phyloP scores from a whole-genome alignment of 1,140 invertebrate genomes.

The Aphelenchoides besseyi region DNA sequence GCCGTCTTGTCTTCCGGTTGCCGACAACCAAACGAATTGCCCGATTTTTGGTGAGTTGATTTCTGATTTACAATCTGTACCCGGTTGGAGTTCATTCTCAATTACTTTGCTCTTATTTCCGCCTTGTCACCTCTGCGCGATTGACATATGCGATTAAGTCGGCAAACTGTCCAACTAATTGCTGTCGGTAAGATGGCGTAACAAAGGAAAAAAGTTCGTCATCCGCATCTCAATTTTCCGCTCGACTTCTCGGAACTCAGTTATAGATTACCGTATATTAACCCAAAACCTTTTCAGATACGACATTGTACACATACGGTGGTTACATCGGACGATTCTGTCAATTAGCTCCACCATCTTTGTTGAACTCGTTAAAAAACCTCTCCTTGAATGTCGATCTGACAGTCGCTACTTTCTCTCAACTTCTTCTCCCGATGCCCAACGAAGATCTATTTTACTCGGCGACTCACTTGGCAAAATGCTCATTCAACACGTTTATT shows the following conservation, averaged over 20 bases:
- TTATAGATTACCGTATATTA: conserved; percentile 6
- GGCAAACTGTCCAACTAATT: too few relatives aligned
- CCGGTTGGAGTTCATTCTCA: neutral
- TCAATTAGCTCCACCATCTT: conserved; percentile 2
- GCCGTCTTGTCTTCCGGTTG: neutral
- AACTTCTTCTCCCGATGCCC: conserved; percentile 31
- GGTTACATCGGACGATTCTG: conserved; percentile 42
- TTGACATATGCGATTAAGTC: too few relatives aligned
- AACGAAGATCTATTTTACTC: conserved; percentile 40
- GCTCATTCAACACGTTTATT: conserved; percentile 39
- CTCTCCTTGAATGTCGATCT: conserved; percentile 41
- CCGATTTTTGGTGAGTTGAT: conserved; percentile 21
- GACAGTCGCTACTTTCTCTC: conserved; percentile 29
- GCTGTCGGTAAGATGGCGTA: neutral
- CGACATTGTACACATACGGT: conserved; percentile 33
- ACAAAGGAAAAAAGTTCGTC: neutral
- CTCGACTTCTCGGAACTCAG: neutral
- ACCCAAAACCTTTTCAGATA: conserved; percentile 26
- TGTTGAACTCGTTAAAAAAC: conserved; percentile 21
- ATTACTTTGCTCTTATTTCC: neutral
- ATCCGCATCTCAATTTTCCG: neutral
- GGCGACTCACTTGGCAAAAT: conserved; percentile 22
- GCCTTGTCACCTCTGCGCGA: neutral
- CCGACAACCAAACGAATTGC: conserved; percentile 14
- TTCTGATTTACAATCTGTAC: conserved; percentile 10